phyloP scores from a whole-genome alignment of 2,797 vertebrate genomes.

The Toxotes lorentzi region DNA sequence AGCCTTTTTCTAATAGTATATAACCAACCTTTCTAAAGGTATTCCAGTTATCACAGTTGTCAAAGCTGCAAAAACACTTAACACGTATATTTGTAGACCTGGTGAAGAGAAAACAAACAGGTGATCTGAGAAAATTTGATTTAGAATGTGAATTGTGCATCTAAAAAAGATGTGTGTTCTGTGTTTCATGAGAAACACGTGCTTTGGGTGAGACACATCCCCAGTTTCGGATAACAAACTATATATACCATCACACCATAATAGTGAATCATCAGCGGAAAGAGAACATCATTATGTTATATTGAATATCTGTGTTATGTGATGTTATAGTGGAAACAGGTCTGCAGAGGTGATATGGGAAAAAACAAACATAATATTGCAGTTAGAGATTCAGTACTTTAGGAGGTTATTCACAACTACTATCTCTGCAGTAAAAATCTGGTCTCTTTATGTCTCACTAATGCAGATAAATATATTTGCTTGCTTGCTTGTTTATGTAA shows the following conservation, averaged over 20 bases:
- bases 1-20: neutral
- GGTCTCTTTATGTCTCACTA: neutral
- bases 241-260: neutral
- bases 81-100: constrained; percentile 12
- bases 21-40: neutral
- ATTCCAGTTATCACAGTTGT: neutral
- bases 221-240: neutral
- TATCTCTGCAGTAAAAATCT: neutral
- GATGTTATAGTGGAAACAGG: neutral
- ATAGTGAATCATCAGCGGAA: neutral
- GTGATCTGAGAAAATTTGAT: constrained; percentile 1
- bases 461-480: constrained; percentile 13
- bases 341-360: neutral
- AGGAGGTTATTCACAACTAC: neutral
- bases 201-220: neutral
- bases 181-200: neutral
- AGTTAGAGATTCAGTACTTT: neutral
- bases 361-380: neutral
- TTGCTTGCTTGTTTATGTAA: neutral
- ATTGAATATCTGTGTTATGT: neutral
- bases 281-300: neutral
- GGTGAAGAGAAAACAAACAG: neutral
- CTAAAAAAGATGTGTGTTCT: neutral
- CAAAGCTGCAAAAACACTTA: neutral
- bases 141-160: neutral